Base-by-base conservation (phyloP, 2,888 invertebrate species). In the Anodontia alba region DNA sequence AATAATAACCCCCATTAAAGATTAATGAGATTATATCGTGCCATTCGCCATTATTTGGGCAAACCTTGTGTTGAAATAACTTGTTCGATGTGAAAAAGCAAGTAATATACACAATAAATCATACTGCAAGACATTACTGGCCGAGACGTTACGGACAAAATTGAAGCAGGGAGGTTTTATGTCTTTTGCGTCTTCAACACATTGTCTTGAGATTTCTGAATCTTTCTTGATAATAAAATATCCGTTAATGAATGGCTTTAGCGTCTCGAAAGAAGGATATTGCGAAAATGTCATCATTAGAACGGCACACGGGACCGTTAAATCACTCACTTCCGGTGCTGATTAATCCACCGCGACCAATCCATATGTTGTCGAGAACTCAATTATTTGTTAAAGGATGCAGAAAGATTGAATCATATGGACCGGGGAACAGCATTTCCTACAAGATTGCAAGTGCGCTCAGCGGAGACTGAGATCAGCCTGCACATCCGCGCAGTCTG, bases 251-350 rank as follows among this genome's bases (percentile, higher is more conserved):
- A 62, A 62, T 62, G 33, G 62, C 33, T 33, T 62, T 62, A 33
- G 62, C 62, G 62, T 72, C 72, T 31, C 72, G 33, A 72, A 77
- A 73, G 76, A 76, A 76, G 76, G 46, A 57, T 72, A 72, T 69
- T 51, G 43, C 71, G 71, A 38, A 75, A 80, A 75, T 68, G 74
- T 71, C 77, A 66, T 80, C 80, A 78, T 78, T 78, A 78, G 51
- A 74, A 68, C 31, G 78, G 68, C 73, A 77, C 72, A 46, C 71
- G 81, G 78, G 83, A 77, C 72, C 78, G 66, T 77, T 83, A 83
- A 78, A 83, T 83, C 83, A 80, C 80, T 46, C 43, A 66, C 69
- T 80, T 83, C 83, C 83, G 83, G 83, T 77, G 71, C 75, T 80
- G 77, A 83, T 83, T 80, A 80, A 77, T 80, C 75, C 80, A 38